Percentiles rank a stretch among this genome's conserved stretches.
These are phyloP conservation scores for Clinocottus analis DNA, from an alignment of 2,113 vertebrate genomes.

Conservation along the genomic window DNA sequence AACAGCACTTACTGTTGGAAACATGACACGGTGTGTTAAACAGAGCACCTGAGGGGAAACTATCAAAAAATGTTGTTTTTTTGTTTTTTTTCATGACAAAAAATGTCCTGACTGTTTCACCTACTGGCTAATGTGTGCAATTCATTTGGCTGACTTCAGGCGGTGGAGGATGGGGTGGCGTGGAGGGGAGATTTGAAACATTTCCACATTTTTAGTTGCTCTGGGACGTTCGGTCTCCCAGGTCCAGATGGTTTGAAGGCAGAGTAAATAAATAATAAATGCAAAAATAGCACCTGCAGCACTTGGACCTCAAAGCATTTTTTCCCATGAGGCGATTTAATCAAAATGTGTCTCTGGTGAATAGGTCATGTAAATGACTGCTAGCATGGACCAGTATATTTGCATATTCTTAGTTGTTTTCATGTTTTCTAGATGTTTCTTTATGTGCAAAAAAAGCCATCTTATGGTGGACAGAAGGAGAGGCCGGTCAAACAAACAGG, in stretches of 20 bases:
- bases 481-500: no score
- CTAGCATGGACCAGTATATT: neutral
- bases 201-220: conserved; percentile 38
- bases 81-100: no score
- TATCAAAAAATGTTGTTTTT: no score
- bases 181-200: neutral
- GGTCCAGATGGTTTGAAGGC: conserved; percentile 38
- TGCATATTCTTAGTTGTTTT: neutral
- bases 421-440: neutral
- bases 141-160: conserved; percentile 14
- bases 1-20: neutral
- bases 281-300: conserved; percentile 24
- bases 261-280: conserved; percentile 26
- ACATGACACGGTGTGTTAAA: neutral
- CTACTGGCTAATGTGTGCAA: neutral
- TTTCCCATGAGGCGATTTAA: conserved; percentile 49
- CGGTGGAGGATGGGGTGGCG: no score
- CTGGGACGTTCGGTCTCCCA: conserved; percentile 36
- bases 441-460: neutral
- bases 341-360: conserved; percentile 57
- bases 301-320: conserved; percentile 31
- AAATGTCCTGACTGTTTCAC: neutral
- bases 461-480: neutral
- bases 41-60: neutral
- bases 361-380: neutral